Base-by-base conservation (phyloP, 2,113 vertebrate species). In the Melanostigma gelatinosum region DNA sequence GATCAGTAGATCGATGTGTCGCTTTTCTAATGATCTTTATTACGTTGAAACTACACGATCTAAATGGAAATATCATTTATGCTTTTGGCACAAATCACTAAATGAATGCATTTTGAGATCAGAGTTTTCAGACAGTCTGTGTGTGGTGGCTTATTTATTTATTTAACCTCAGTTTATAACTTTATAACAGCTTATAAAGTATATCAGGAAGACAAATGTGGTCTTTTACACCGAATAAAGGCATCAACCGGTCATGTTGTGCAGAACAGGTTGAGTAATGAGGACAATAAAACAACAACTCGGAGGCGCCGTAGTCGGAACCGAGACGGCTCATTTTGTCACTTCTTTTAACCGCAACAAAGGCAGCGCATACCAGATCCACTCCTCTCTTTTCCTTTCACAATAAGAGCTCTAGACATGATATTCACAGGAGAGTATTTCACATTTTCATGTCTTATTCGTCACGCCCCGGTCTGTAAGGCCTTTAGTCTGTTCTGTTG, bases 1-100 rank as follows among this genome's bases (percentile, higher is more conserved):
- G 66, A 86, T 79, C 18, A 64, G 64, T 40, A 29, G 57, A 82
- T 88, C 34, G 54, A 15, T 16, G 3, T 72, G 50, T 58, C n/a
- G 34, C 42, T 29, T 84, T 65, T 12, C 15, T 65, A 50, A 46
- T 65, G 40, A 46, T 38, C 10, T 65, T 32, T n/a, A 34, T 55
- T 16, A n/a, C 60, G 36, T 72, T 20, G 18, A 64, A 70, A 70
- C 50, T 40, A 40, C 27, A 71, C 20, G 24, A 65, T 65, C 11
- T 38, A 18, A 40, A 42, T 46, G 6, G 10, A 57, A 20, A 36
- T 20, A 40, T 42, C 8, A 36, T 29, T 29, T 13, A 38, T 27
- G 3, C 20, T 52, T 3, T 54, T 44, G 9, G 32, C 46, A 29
- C n/a, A 64, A 42, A 38, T 40, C 20, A 34, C 7, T 54, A 54